Percentiles rank a stretch among this genome's conserved stretches.
phyloP scores from a whole-genome alignment of 2,797 vertebrate species.

The Acipenser oxyrinchus region DNA sequence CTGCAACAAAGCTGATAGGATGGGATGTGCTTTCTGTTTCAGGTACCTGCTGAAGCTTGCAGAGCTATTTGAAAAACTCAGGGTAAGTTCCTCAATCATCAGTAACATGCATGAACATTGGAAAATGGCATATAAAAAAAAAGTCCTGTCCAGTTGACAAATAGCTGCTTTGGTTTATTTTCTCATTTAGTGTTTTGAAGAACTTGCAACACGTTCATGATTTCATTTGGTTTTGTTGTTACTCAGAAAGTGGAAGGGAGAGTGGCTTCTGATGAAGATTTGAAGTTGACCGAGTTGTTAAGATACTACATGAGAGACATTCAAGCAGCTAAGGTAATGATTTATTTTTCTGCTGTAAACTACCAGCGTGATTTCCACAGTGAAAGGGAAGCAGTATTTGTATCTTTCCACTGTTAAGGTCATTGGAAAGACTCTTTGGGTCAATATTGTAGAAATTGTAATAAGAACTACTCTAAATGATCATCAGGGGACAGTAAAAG shows the following conservation, averaged over 20 bases:
- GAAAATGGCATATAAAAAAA: too few relatives aligned
- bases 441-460: too few relatives aligned
- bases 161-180: slow-evolving; percentile 3
- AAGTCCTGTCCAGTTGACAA: background rate
- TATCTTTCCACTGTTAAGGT: too few relatives aligned
- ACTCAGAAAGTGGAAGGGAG: slow-evolving; percentile 86
- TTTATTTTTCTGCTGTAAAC: too few relatives aligned
- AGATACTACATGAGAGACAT: slow-evolving; percentile 96
- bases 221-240: slow-evolving; percentile 1
- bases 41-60: slow-evolving; percentile 84
- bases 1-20: background rate
- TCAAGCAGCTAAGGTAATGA: slow-evolving; percentile 87
- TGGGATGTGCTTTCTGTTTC: slow-evolving; percentile 8
- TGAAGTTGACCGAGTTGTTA: slow-evolving; percentile 88
- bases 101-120: too few relatives aligned
- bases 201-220: background rate
- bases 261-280: slow-evolving; percentile 89
- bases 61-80: slow-evolving; percentile 89
- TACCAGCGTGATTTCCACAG: too few relatives aligned
- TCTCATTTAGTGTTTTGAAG: background rate
- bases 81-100: slow-evolving; percentile 56
- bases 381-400: too few relatives aligned
- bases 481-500: too few relatives aligned
- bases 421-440: too few relatives aligned
- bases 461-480: too few relatives aligned